phyloP scores from a whole-genome alignment of 2,797 vertebrate species.

The Microcaecilia unicolor region DNA sequence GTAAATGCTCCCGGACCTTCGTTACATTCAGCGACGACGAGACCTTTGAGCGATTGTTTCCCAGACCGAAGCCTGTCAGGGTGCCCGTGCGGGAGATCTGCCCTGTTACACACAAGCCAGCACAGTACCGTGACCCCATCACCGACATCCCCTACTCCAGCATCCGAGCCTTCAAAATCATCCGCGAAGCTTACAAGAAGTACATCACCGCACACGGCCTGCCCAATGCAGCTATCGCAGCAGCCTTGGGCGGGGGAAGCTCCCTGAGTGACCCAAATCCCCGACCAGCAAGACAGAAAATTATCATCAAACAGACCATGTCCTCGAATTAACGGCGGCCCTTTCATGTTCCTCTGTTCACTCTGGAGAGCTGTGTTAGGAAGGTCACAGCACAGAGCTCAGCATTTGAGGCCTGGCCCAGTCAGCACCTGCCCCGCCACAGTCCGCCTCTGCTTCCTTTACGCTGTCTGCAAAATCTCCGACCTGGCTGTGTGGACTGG shows the following conservation, averaged over 20 bases:
- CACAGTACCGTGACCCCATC: slow-evolving; percentile 84
- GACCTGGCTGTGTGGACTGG: no score
- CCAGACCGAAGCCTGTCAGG: slow-evolving; percentile 34
- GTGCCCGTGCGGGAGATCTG: slow-evolving; percentile 79
- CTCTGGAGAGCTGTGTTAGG: no score
- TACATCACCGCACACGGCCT: slow-evolving; percentile 87
- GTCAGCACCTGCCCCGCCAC: no score
- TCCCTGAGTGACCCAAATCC: slow-evolving; percentile 23
- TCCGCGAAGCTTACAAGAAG: slow-evolving; percentile 87
- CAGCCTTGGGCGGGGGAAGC: slow-evolving; percentile 21
- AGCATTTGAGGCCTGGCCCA: no score
- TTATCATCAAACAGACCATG: slow-evolving; percentile 69
- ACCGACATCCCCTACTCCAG: slow-evolving; percentile 91
- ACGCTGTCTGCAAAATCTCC: no score
- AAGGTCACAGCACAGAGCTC: no score
- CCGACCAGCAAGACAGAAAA: slow-evolving; percentile 70
- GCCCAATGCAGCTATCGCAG: slow-evolving; percentile 59
- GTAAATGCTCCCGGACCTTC: slow-evolving; percentile 81
- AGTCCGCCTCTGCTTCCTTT: no score
- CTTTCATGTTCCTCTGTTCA: no score
- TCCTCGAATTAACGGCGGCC: slow-evolving; percentile 40
- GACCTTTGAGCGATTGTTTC: slow-evolving; percentile 70
- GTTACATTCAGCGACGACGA: slow-evolving; percentile 89
- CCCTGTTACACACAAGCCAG: slow-evolving; percentile 84
- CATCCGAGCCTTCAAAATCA: slow-evolving; percentile 84